Base-by-base conservation (phyloP, 2,888 invertebrate genomes). In the Busseola fusca region DNA sequence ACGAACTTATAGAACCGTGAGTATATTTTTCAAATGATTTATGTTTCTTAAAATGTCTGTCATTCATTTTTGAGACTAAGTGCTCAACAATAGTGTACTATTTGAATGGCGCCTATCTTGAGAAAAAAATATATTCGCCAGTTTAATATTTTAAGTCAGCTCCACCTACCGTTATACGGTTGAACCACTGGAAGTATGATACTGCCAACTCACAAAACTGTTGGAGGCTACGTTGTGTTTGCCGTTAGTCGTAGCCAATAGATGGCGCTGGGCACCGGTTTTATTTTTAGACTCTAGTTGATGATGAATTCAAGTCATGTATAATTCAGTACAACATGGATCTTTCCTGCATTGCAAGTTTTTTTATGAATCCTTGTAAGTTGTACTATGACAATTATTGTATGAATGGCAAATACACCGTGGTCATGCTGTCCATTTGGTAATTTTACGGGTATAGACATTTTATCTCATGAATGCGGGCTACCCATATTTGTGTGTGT, bases 1-100 rank as follows among this genome's bases (percentile, higher is more conserved):
- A 91, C 96, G 99, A 83, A 99, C 99, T 0, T 99, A 99, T 95
- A 97, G 98, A 96, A 99, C 99, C 91, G 99, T 99, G 96, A 97
- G 97, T 69, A 25, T 37, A 9, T 50, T 59, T 40, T 42, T 67
- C n/a, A 25, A 30, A 34, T 66, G 10, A 34, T 37, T 25, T 30
- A 18, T 14, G 54, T 18, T 18, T 5, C 14, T n/a, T 60, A 14
- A 34, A 14, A 40, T 12, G 1, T 5, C 3, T 14, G 1, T 27
- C 4, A 3, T 52, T 67, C 1, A 27, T 73, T 30, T 48, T 64
- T 7, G 3, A 18, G 0, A 25, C 0, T 5, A 40, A 0, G 10
- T 34, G 3, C 5, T 3, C n/a, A 14, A 16, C 3, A 50, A 9
- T 34, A 25, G 9, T 59, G 12, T 21, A 18, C 30, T 18, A 10